Percentiles rank a stretch among this genome's conserved stretches.
phyloP scores from a whole-genome alignment of 2,797 vertebrate species.

The Numenius phaeopus region DNA sequence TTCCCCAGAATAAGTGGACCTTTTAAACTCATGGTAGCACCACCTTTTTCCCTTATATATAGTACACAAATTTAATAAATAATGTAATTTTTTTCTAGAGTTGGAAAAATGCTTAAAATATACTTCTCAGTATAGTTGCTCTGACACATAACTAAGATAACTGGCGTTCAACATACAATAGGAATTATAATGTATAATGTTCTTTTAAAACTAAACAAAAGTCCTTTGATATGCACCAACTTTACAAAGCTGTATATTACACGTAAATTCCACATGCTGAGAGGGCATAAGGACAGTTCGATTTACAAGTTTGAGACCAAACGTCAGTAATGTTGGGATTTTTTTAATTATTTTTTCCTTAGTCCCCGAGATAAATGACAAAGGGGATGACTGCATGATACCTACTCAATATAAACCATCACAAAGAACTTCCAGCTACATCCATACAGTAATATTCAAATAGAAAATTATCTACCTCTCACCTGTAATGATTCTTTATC shows the following conservation, averaged over 20 bases:
- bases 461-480: not conserved
- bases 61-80: not conserved
- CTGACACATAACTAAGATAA: not conserved
- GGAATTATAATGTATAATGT: not conserved
- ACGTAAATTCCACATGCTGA: not conserved
- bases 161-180: not conserved
- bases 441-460: not conserved
- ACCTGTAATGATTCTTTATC: not conserved
- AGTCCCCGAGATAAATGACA: not conserved
- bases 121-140: not conserved
- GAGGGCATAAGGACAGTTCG: not conserved
- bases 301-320: not conserved
- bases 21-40: not conserved
- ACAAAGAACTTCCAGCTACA: not conserved
- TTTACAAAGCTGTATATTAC: not conserved
- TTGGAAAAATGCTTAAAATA: not conserved
- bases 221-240: not conserved
- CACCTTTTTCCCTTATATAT: not conserved
- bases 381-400: not conserved
- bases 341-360: not conserved
- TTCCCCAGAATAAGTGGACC: not conserved
- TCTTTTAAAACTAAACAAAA: not conserved
- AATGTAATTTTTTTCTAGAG: not conserved
- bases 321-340: rapidly evolving
- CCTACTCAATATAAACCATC: not conserved